These are phyloP conservation scores for Leptinotarsa texana DNA, from an alignment of 1,140 invertebrate species.

Conservation along the genomic window DNA sequence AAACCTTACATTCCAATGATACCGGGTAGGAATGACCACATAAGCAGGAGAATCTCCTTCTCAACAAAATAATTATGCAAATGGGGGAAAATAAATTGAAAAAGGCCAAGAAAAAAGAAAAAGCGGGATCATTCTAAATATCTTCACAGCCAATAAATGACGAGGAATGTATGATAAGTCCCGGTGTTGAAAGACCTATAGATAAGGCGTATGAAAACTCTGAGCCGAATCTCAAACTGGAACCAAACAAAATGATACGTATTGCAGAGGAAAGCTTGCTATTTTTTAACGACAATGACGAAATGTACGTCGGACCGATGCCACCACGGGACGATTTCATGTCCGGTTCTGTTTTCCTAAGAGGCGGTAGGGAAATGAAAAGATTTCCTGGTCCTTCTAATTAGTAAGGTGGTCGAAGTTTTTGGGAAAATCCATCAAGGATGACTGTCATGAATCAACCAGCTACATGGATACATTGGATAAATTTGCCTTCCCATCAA, in stretches of 20 bases:
- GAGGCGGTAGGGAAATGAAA: conserved; percentile 25
- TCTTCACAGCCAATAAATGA: conserved; percentile 54
- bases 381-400: conserved; percentile 17
- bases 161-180: conserved; percentile 54
- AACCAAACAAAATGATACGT: not conserved
- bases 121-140: conserved; percentile 45
- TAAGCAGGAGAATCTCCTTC: conserved; percentile 65
- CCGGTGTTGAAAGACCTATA: conserved; percentile 15
- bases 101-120: conserved; percentile 73
- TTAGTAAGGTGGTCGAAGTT: conserved; percentile 34
- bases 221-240: not conserved
- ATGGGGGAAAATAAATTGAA: conserved; percentile 78
- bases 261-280: conserved; percentile 5
- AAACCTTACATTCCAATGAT: no score
- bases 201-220: not conserved
- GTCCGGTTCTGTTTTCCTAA: conserved; percentile 9
- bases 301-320: conserved; percentile 23
- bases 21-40: no score
- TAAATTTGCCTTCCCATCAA: not conserved
- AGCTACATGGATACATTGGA: conserved; percentile 4
- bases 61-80: conserved; percentile 77
- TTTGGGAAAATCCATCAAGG: conserved; percentile 35
- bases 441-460: conserved; percentile 37
- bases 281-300: conserved; percentile 44
- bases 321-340: not conserved